These are phyloP conservation scores for Eurois occulta DNA, from an alignment of 2,888 invertebrate species.

Conservation along the genomic window DNA sequence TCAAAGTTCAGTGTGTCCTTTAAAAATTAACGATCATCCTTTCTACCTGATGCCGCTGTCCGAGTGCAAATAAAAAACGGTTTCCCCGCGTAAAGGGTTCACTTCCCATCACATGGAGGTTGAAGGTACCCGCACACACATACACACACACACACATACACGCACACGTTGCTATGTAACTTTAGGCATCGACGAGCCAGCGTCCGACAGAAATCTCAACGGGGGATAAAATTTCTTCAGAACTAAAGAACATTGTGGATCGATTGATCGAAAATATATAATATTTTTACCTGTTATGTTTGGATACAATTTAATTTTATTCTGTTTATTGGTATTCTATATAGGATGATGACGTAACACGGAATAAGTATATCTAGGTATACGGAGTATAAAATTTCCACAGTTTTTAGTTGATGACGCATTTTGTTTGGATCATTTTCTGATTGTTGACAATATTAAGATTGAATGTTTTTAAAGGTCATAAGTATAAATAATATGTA, in stretches of 20 bases:
- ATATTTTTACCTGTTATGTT: constrained; percentile 19
- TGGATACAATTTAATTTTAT: not conserved
- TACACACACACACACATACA: constrained; percentile 66
- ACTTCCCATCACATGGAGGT: constrained; percentile 90
- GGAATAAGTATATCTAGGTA: not conserved
- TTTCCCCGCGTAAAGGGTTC: constrained; percentile 90
- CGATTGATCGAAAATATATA: constrained; percentile 46
- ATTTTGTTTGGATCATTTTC: constrained; percentile 19
- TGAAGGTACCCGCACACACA: constrained; percentile 79
- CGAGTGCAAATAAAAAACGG: constrained; percentile 91
- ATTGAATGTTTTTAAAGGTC: constrained; percentile 5
- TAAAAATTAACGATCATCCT: constrained; percentile 90
- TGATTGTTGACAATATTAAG: constrained; percentile 5
- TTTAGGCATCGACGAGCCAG: constrained; percentile 81
- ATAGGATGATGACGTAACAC: constrained; percentile 10
- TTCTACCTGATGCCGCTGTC: constrained; percentile 91
- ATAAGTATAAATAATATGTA: constrained; percentile 8
- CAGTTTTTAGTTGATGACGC: constrained; percentile 30
- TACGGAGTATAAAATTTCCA: constrained; percentile 23
- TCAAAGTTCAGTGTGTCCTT: constrained; percentile 86
- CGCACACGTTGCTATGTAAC: constrained; percentile 70
- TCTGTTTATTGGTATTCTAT: constrained; percentile 15
- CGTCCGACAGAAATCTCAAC: constrained; percentile 87
- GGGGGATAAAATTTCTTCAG: constrained; percentile 87
- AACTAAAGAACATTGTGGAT: constrained; percentile 83